Conservation (phyloP, 2,888 invertebrate genomes). For the Xestia sexstrigata region DNA sequence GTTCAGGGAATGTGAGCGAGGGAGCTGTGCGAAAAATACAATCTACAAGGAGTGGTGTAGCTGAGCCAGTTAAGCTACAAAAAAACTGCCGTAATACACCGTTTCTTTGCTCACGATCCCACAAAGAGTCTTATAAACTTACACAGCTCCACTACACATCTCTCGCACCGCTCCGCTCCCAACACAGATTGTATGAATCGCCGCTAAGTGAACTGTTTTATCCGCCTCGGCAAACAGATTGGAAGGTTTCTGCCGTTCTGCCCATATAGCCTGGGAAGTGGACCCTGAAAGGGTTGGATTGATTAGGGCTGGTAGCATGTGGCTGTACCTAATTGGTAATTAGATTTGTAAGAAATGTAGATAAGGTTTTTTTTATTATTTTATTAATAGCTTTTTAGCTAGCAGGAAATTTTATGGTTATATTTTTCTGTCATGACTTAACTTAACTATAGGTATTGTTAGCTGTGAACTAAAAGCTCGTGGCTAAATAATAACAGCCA, state of each 20-base stretch:
- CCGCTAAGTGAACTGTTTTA: conserved; percentile 34
- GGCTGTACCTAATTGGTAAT: conserved; percentile 28
- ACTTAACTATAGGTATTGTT: background rate
- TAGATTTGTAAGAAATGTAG: conserved; percentile 6
- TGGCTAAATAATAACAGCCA: background rate
- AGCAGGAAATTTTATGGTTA: background rate
- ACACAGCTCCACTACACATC: background rate
- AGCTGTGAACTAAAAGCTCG: background rate
- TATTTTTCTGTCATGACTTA: background rate
- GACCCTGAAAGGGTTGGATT: conserved; percentile 52
- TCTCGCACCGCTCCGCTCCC: conserved; percentile 20
- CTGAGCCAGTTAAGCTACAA: background rate
- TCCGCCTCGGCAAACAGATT: conserved; percentile 40
- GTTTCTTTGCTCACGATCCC: background rate
- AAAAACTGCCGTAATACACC: background rate
- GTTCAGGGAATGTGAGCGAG: background rate
- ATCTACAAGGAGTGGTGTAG: background rate
- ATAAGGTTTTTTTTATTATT: too few species aligned
- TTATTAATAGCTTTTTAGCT: background rate
- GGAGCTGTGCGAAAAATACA: background rate
- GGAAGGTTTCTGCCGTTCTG: conserved; percentile 31
- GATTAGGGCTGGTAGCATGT: conserved; percentile 22
- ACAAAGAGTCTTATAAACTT: background rate
- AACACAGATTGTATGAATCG: background rate
- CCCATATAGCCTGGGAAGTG: conserved; percentile 8